A percentile compares a stretch with the other conserved stretches of the same genome.
phyloP scores from a whole-genome alignment of 2,113 vertebrate species.

The Dunckerocampus dactyliophorus region DNA sequence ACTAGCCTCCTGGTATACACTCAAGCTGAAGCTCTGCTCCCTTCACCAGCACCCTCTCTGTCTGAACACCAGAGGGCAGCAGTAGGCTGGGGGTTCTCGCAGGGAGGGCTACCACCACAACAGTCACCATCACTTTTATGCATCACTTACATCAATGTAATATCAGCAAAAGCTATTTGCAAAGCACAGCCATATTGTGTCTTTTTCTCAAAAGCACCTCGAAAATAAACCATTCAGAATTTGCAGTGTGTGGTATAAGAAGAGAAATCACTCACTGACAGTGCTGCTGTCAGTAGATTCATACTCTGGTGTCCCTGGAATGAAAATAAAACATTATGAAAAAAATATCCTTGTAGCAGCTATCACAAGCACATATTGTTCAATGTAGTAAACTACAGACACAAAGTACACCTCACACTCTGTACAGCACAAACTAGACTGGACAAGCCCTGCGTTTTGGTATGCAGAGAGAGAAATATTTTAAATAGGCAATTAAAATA shows the following conservation, averaged over 20 bases:
- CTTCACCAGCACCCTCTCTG: slow-evolving; percentile 76
- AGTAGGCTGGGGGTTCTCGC: slow-evolving; percentile 79
- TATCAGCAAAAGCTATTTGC: slow-evolving; percentile 5
- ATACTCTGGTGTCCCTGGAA: slow-evolving; percentile 40
- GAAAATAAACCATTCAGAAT: neutral
- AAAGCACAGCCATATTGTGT: neutral
- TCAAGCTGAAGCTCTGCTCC: slow-evolving; percentile 81
- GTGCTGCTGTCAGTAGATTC: slow-evolving; percentile 16
- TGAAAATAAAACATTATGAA: slow-evolving; percentile 14
- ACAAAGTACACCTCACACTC: neutral
- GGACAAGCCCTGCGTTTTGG: slow-evolving; percentile 19
- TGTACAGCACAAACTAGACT: slow-evolving; percentile 19
- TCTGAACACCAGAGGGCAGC: slow-evolving; percentile 79
- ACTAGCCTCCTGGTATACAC: slow-evolving; percentile 93
- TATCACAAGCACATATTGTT: neutral
- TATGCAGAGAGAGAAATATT: slow-evolving; percentile 4
- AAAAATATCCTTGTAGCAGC: slow-evolving; percentile 2
- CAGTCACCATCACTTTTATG: neutral
- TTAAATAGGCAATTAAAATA: neutral
- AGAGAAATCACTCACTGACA: slow-evolving; percentile 22
- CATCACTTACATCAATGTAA: slow-evolving; percentile 8
- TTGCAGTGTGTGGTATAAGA: slow-evolving; percentile 4
- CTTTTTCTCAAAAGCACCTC: neutral
- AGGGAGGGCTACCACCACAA: slow-evolving; percentile 72
- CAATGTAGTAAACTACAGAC: neutral